phyloP scores from a whole-genome alignment of 2,888 invertebrate genomes.

The Clitarchus hookeri region DNA sequence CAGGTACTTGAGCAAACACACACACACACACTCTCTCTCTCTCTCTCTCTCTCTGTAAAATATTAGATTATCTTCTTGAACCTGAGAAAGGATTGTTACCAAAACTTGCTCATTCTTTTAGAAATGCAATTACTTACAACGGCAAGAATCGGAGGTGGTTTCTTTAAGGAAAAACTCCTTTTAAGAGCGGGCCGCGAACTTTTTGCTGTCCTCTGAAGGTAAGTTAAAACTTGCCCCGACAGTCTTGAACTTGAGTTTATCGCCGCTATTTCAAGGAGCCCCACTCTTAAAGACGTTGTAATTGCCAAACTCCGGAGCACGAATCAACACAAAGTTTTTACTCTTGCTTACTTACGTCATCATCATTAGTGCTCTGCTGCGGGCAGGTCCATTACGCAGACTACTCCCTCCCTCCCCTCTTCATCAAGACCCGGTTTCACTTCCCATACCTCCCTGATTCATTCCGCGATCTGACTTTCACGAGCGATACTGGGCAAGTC shows the following conservation, averaged over 20 bases:
- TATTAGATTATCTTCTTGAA: no score
- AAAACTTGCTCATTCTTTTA: no score
- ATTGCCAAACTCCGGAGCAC: neutral
- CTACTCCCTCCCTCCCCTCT: neutral
- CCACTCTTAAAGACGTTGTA: neutral
- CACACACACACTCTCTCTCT: no score
- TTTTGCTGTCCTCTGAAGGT: neutral
- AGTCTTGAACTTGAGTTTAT: neutral
- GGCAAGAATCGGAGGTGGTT: neutral
- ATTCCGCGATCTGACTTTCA: no score
- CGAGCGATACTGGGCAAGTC: no score
- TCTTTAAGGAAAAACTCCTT: neutral
- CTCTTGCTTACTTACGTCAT: neutral
- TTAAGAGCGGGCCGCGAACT: neutral
- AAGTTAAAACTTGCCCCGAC: neutral
- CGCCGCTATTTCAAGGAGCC: neutral
- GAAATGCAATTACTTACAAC: neutral
- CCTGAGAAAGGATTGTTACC: no score
- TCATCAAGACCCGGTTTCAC: no score
- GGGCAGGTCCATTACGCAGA: neutral
- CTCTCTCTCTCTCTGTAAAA: no score
- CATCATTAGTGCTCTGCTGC: neutral
- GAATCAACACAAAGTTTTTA: neutral
- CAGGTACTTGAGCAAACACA: no score
- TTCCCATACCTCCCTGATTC: no score